These are phyloP conservation scores for Rhineura floridana DNA, from an alignment of 2,113 vertebrate genomes.

Conservation along the genomic window DNA sequence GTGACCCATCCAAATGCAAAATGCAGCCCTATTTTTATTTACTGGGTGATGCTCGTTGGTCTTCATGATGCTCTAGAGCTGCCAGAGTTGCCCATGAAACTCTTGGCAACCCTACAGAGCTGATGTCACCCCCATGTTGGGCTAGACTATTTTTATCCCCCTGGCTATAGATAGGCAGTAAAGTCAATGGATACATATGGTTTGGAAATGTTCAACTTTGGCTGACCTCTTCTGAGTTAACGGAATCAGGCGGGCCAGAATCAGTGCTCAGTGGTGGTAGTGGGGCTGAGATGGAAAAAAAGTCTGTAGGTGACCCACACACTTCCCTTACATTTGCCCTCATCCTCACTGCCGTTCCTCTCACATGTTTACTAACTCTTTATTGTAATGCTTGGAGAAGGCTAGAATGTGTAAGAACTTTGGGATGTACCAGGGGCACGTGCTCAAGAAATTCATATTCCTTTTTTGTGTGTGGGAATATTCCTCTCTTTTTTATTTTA, in stretches of 20 bases:
- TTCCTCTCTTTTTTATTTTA: too few species aligned
- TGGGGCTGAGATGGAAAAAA: background rate
- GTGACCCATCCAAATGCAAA: background rate
- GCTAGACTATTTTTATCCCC: slow-evolving; percentile 57
- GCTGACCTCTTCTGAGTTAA: slow-evolving; percentile 43
- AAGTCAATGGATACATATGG: slow-evolving; percentile 54
- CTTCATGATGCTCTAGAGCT: slow-evolving; percentile 24
- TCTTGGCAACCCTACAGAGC: slow-evolving; percentile 32
- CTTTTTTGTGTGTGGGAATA: too few species aligned
- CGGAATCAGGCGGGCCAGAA: rapidly evolving
- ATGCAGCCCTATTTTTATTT: background rate
- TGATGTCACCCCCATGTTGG: slow-evolving; percentile 65
- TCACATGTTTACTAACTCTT: too few species aligned
- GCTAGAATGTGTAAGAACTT: too few species aligned
- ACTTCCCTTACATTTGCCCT: rapidly evolving
- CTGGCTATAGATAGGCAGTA: slow-evolving; percentile 55
- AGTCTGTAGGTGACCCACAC: background rate
- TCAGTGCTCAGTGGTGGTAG: background rate
- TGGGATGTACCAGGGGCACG: too few species aligned
- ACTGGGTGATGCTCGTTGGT: background rate
- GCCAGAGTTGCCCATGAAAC: slow-evolving; percentile 13
- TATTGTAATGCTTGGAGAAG: too few species aligned
- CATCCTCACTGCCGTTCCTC: too few species aligned
- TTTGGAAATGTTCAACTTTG: slow-evolving; percentile 62
- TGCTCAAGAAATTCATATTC: too few species aligned